Evolutionary conservation across 2,113 vertebrate species (phyloP), one percentile per base, ranked within the genome.

Genomic region (Melospiza georgiana): DNA sequence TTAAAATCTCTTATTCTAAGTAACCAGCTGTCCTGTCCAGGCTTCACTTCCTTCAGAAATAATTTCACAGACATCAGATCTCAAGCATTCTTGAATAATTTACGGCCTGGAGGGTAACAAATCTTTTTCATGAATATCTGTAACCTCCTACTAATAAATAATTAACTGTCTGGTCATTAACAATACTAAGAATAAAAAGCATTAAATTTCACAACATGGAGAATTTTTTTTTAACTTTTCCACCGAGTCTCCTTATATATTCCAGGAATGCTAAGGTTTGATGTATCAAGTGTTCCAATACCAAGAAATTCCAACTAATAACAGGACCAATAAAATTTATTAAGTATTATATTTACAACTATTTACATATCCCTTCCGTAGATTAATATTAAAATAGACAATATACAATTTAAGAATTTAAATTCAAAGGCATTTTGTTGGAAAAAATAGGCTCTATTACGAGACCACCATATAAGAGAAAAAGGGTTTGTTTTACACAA

Each of bases 261-360:
- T 74, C 68, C 66, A 68, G 73, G 48, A 93, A 89, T 27, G 28
- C 94, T 79, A 94, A 97, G 86, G 67, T 88, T 96, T 84, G 75
- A 95, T 94, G 74, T n/a, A 89, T 87, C 80, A 91, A 89, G 63
- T 81, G 72, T 95, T 89, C 96, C 78, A 71, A 87, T 75, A 94
- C 88, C 90, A 97, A 97, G 88, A 96, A 96, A 97, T 88, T 90
- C 96, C 95, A 97, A 96, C 92, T 96, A 95, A 91, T 97, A 98
- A 99, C 99, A 99, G 98, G 97, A 99, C 99, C 99, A 99, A 99
- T 99, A 99, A 99, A 99, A 99, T 99, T 99, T 99, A 99, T 99
- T 99, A 99, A 99, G 99, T 98, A 98, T 98, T 98, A 96, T 99
- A 99, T 99, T 97, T 99, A 99, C 99, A 99, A 98, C 97, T 99